Evolutionary conservation across 1,140 invertebrate species (phyloP), one percentile per base, ranked within the genome.

Genomic region (Drosophila lowei): DNA sequence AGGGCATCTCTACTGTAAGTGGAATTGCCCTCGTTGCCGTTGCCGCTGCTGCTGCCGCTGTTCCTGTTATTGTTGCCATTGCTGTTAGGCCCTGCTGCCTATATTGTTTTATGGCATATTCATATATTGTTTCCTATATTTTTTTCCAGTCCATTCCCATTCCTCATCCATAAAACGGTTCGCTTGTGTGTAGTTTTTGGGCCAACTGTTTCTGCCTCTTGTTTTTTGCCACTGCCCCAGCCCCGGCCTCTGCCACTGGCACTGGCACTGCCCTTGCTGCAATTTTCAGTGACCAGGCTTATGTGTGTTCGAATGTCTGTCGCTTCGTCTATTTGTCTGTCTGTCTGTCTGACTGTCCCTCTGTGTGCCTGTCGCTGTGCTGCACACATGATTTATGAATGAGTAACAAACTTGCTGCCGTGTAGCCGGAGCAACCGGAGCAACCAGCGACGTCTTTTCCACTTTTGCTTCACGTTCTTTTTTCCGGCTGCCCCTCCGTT

Each of bases 381-480:
- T 88, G 83, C 78, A 86, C 83, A 83, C 83, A 86, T 86, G 83
- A 86, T 86, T 86, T 86, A 86, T 86, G 83, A 86, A 86, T 86
- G 83, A 86, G 83, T 86, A 88, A 86, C 83, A 86, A 88, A 86
- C 78, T 86, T 86, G 83, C 83, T 89, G 75, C 83, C 83, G 83
- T 86, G 83, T 86, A 78, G 83, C 79, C 79, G 34, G 66, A 71
- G 66, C 57, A 44, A 41, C 64, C 53, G 41, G 71, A 73, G 74
- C 80, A 85, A 77, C 75, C 65, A 79, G 59, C 76, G 60, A 85
- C 81, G 83, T 86, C 83, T 86, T 86, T 86, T 77, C 65, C 72
- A 68, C 57, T 76, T 67, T 72, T 68, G 52, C 65, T 73, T 63
- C 38, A 21, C 38, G 7, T 47, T 55, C 55, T 65, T 61, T 68